Base-by-base conservation (phyloP, 2,113 vertebrate species). In the Oplegnathus fasciatus region DNA sequence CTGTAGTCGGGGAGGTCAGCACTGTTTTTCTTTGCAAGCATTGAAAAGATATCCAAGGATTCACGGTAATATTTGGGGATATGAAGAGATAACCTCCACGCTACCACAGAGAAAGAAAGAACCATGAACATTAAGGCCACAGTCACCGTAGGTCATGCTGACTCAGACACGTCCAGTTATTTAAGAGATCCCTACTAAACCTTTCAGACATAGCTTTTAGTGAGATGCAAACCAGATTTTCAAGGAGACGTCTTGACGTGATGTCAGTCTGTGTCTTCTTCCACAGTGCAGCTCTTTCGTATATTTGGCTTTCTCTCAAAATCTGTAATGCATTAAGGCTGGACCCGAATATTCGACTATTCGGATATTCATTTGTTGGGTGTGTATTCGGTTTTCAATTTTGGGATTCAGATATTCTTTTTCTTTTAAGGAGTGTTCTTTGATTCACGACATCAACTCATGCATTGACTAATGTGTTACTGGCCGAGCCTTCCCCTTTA, bases 151-250 rank as follows among this genome's bases (percentile, higher is more conserved):
- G 58, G 75, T 40, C 74, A 46, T 48, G 15, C 6, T 48, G 50
- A 75, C 40, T 79, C n/a, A 42, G 17, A 54, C 30, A 52, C 54
- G 9, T 30, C 30, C 18, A 32, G n/a, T 60, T 50, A 10, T 66
- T 66, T 46, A 57, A 32, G 22, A 70, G 5, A 48, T 37, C 65
- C 54, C 37, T 11, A 2, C 50, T 57, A 65, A 65, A 80, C 60
- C 73, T 79, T 60, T 74, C 9, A 55, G 10, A 62, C 67, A 30
- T 18, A 28, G 67, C 50, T 66, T 73, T 80, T 52, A 50, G 55
- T 40, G 30, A 73, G 65, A 54, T 72, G 32, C 52, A 58, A 66
- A 82, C 57, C 37, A 50, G 32, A 40, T 42, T 18, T 42, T 62
- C 18, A 71, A 52, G 30, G 57, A 52, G 32, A 28, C 18, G 6